Evolutionary conservation across 2,113 vertebrate genomes (phyloP), one percentile per base, ranked within the genome.

Genomic region (Rhinogobius similis): DNA sequence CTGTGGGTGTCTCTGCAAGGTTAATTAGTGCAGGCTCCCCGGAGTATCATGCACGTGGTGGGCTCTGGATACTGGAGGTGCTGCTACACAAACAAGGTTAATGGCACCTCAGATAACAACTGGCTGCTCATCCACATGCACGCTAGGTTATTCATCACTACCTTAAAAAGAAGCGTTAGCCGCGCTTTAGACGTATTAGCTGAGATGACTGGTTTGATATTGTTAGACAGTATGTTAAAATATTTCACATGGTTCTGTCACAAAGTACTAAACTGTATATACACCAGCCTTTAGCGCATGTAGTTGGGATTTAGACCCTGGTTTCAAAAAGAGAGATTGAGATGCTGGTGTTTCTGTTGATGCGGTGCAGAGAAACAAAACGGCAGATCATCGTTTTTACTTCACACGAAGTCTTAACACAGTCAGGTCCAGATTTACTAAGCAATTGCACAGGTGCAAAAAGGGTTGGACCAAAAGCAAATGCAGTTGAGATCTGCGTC

Each of bases 11-110:
- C 89, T 92, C 86, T 82, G 84, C 92, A 93, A 93, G 91, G 91
- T 93, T 94, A 94, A 94, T 94, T 94, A 93, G 92, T 90, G 76
- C 78, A 86, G 76, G 73, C 81, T 90, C 90, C 88, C 90, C 70
- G 52, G 88, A 88, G 91, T 83, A 88, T 78, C 80, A 62, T 80
- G 86, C 63, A 63, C 73, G 78, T 90, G 90, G 89, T 86, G 82
- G 82, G 91, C 83, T 91, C 85, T 88, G 90, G 88, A 89, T 90
- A 89, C 81, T 86, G 82, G 87, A 91, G 89, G 83, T 88, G 80
- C 88, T 81, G 88, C 81, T 80, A 85, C 80, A 85, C 84, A 90
- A 89, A 91, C 89, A 92, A 93, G 91, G 91, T 93, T 91, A 93
- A 92, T 89, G 87, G 86, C 86, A 86, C 87, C 81, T 73, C 68